Evolutionary conservation across 1,140 invertebrate genomes (phyloP), one percentile per base, ranked within the genome.

Genomic region (Agraylea sexmaculata): DNA sequence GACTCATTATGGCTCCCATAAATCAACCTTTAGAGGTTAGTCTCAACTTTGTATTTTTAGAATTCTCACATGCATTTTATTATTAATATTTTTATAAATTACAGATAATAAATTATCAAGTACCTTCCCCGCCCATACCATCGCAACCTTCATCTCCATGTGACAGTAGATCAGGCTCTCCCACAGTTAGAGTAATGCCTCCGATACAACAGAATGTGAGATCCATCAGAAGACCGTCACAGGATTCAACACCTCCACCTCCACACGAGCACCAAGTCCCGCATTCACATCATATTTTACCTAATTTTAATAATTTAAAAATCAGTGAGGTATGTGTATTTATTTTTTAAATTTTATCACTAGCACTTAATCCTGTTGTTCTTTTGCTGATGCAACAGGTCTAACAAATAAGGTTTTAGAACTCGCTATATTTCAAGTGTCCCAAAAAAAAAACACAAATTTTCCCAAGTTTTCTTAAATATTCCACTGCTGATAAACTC

Each of bases 91-190:
- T 36, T 12, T 8, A 19, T 15, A 19, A 36, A 36, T 36, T 20
- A 15, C 4, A 15, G 12, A 15, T 17, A 36, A 15, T 10, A 19
- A 20, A 4, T 15, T 32, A 6, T 8, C 11, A 13, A 13, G 31
- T n/a, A 30, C 55, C 57, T n/a, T 50, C 64, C 37, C 75, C 75
- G 17, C 73, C 74, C 2, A 60, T 75, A 53, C 57, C 74, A 47
- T 75, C 70, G 45, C 73, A 74, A 51, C 58, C 64, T 40, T 57
- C 61, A 11, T 69, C 68, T 7, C 72, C 73, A 11, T 68, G 65
- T 29, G 71, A 71, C 52, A 74, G 73, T 49, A 66, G 74, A 39
- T 64, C 70, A 5, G 65, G 65, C n/a, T 76, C 74, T 40, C 74
- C 74, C 2, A 65, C 64, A 27, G 49, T 53, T 4, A 53, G 57